Base-by-base conservation (phyloP, 2,888 invertebrate species). In the Chalcosyrphus nemorum region DNA sequence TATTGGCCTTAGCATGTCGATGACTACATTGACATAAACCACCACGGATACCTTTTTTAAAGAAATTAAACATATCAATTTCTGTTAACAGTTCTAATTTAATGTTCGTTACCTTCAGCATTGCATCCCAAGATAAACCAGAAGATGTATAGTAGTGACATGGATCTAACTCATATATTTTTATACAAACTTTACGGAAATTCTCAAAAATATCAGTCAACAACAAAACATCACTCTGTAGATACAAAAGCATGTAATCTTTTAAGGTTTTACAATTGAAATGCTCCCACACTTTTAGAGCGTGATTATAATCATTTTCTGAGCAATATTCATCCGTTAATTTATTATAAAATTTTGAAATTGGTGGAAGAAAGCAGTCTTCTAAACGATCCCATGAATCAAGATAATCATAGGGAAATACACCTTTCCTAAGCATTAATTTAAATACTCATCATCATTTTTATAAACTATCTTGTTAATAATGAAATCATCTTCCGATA, bases 201-300 rank as follows among this genome's bases (percentile, higher is more conserved):
- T 89, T 88, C 87, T 89, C 87, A 86, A 89, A 89, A 7, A 88
- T 81, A 81, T 89, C 88, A 13, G 88, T 82, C n/a, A 89, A 78
- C 21, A 89, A 65, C 6, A 88, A 38, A n/a, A 88, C 87, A 84
- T 89, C 88, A 24, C 87, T 88, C 74, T 87, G 87, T n/a, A 89
- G 72, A 74, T 89, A 89, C 7, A 57, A 21, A 21, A 19, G 19
- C 3, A 87, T 85, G 75, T 91, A 91, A 50, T 90, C 89, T 1
- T 87, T 87, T 17, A 91, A 68, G 17, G 81, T 89, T 35, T 86
- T 63, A 47, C 87, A 87, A 1, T 87, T 52, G 52, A 91, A 90
- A 21, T 50, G 76, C 0, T 86, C 17, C 89, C 90, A 91, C 0
- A 90, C 88, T 4, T 80, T 81, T 35, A 76, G 29, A 2, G 91